These are phyloP conservation scores for Catotricha subobsoleta DNA, from an alignment of 2,888 invertebrate genomes.

Conservation along the genomic window DNA sequence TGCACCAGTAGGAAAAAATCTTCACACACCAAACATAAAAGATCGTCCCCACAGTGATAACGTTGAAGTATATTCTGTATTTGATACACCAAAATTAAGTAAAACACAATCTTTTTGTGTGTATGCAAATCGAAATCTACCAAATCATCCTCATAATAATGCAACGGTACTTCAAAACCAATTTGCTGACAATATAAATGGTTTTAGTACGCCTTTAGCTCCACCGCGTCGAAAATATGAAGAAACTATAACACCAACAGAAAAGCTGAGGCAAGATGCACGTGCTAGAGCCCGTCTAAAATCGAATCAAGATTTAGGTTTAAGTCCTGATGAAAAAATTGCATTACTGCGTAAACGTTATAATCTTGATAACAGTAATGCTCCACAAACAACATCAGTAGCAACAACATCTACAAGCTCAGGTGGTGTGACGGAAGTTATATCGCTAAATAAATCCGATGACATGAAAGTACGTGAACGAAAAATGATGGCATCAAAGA, in stretches of 20 bases:
- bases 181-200: slow-evolving; percentile 14
- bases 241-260: slow-evolving; percentile 24
- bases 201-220: slow-evolving; percentile 34
- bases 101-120: slow-evolving; percentile 26
- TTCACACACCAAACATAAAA: neutral
- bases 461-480: slow-evolving; percentile 20
- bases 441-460: slow-evolving; percentile 13
- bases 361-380: slow-evolving; percentile 20
- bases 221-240: slow-evolving; percentile 27
- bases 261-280: slow-evolving; percentile 43
- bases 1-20: neutral
- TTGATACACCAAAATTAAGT: slow-evolving; percentile 18
- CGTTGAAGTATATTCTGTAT: slow-evolving; percentile 13
- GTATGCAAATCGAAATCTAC: slow-evolving; percentile 6
- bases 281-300: slow-evolving; percentile 46
- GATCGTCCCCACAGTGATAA: slow-evolving; percentile 25
- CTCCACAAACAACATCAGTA: slow-evolving; percentile 8
- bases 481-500: slow-evolving; percentile 28
- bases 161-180: too few species aligned
- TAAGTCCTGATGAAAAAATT: slow-evolving; percentile 50
- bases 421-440: neutral
- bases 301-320: slow-evolving; percentile 54
- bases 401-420: neutral
- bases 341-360: slow-evolving; percentile 32
- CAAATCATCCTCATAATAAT: neutral